Percentiles rank a stretch among this genome's conserved stretches.
Conservation (phyloP, 2,797 vertebrate species). For the Rousettus madagascariensis region DNA sequence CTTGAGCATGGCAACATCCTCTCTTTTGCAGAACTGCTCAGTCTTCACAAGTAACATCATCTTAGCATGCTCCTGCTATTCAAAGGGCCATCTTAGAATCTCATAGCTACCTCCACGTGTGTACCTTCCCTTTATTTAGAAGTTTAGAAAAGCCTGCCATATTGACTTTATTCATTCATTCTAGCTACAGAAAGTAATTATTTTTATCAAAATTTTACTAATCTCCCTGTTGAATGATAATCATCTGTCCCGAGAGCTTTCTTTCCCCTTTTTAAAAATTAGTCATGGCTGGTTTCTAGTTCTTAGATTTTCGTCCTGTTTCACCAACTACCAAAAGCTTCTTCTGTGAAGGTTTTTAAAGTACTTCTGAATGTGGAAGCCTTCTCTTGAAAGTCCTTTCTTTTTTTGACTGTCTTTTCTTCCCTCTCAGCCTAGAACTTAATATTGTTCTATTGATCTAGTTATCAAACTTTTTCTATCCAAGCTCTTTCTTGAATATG, state of each 20-base stretch:
- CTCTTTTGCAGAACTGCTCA: neutral
- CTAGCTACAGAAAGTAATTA: neutral
- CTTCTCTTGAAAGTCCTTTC: neutral
- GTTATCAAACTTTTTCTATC: neutral
- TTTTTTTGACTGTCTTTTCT: conserved; percentile 5
- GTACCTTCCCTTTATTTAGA: neutral
- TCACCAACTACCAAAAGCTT: neutral
- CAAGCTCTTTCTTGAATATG: neutral
- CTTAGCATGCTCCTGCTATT: neutral
- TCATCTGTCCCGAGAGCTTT: neutral
- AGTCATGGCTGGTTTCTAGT: neutral
- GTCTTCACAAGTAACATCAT: neutral
- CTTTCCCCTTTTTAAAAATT: neutral
- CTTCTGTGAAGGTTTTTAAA: neutral
- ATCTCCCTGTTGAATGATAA: neutral
- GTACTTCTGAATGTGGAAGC: neutral
- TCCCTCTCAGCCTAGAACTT: neutral
- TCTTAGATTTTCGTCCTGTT: neutral
- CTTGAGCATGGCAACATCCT: neutral
- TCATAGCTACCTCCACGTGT: neutral
- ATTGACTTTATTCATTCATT: neutral
- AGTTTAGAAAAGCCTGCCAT: neutral
- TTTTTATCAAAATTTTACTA: neutral
- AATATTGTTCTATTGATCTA: neutral
- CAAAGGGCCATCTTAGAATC: neutral